Percentiles rank a stretch among this genome's conserved stretches.
phyloP scores from a whole-genome alignment of 2,797 vertebrate genomes.

The Sebastes minor region DNA sequence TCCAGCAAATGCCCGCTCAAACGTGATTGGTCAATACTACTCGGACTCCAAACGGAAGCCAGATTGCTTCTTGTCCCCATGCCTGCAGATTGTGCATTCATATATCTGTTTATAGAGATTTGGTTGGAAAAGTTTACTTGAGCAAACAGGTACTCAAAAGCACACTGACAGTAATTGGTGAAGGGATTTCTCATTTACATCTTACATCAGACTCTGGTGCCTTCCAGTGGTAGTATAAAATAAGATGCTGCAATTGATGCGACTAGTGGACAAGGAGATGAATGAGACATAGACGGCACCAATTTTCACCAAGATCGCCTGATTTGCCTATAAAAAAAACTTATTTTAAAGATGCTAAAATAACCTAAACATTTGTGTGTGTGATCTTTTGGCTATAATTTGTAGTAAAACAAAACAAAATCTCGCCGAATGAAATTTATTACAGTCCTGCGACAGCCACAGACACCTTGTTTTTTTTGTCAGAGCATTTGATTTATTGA shows the following conservation, averaged over 20 bases:
- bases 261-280: too few relatives aligned
- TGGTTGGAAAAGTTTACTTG: not conserved
- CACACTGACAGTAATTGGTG: not conserved
- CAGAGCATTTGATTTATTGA: too few relatives aligned
- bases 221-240: not conserved
- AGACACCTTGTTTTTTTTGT: too few relatives aligned
- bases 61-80: not conserved
- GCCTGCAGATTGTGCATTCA: not conserved
- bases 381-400: too few relatives aligned
- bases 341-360: too few relatives aligned
- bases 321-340: too few relatives aligned
- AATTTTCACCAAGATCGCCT: too few relatives aligned
- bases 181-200: not conserved
- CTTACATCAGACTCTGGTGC: not conserved
- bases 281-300: too few relatives aligned
- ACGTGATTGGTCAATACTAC: not conserved
- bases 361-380: too few relatives aligned
- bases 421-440: too few relatives aligned
- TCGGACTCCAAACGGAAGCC: not conserved
- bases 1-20: not conserved
- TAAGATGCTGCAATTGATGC: not conserved
- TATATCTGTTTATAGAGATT: not conserved
- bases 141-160: not conserved
- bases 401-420: too few relatives aligned
- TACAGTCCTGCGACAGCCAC: too few relatives aligned